Percentiles rank a stretch among this genome's conserved stretches.
Conservation (phyloP, 2,113 vertebrate genomes). For the Chrysochloris asiatica region DNA sequence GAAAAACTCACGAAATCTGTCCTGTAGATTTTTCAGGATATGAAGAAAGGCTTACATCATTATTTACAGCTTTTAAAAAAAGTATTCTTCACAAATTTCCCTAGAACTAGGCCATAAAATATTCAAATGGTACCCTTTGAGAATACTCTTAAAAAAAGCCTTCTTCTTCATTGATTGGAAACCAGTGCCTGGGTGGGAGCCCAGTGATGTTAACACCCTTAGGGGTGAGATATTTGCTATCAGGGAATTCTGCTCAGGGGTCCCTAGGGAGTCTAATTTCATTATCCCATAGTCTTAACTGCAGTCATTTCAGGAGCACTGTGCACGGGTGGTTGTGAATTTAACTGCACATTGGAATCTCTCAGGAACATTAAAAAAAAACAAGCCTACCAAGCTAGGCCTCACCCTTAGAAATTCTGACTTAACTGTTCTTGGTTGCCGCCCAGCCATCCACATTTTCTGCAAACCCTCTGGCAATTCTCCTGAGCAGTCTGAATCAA, state of each 20-base stretch:
- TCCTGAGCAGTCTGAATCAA: background rate
- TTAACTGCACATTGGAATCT: background rate
- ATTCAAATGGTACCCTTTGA: background rate
- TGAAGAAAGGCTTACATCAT: background rate
- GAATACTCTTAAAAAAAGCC: background rate
- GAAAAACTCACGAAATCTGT: background rate
- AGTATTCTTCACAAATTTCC: background rate
- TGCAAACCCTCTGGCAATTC: background rate
- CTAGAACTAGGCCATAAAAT: background rate
- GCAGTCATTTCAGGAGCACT: background rate
- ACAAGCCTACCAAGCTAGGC: background rate
- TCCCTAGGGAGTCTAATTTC: background rate
- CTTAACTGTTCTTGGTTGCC: background rate
- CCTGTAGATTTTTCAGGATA: background rate
- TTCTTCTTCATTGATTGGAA: background rate
- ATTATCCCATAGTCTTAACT: background rate
- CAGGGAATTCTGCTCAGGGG: background rate
- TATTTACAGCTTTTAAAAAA: background rate
- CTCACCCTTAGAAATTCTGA: background rate
- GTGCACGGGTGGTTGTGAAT: background rate
- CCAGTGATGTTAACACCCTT: background rate
- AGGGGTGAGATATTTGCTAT: background rate
- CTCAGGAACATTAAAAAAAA: background rate
- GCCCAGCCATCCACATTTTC: background rate
- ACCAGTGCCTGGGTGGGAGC: background rate